phyloP scores from a whole-genome alignment of 2,888 invertebrate genomes.

The Agrilus cyanescens region DNA sequence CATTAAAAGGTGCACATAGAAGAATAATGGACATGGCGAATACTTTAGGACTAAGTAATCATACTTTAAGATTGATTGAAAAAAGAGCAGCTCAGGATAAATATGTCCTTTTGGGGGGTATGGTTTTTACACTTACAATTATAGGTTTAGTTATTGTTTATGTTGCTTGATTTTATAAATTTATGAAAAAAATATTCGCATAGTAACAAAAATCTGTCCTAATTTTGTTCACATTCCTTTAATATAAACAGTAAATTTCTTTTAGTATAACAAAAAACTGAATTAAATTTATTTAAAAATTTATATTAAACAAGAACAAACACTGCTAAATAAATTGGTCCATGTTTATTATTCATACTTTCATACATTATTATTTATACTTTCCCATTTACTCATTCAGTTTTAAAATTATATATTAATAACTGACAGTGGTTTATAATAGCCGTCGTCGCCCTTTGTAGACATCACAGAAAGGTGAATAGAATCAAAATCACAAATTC shows the following conservation, averaged over 20 bases:
- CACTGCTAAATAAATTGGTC: no score
- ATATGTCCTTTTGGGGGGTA: constrained; percentile 75
- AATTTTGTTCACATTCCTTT: no score
- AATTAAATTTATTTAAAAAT: no score
- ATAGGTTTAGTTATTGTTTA: constrained; percentile 69
- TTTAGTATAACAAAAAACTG: no score
- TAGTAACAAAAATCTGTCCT: no score
- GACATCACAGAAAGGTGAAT: constrained; percentile 60
- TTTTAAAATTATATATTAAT: constrained; percentile 12
- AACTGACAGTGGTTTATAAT: constrained; percentile 37
- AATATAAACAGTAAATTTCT: no score
- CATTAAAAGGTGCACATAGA: constrained; percentile 76
- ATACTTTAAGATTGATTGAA: constrained; percentile 90
- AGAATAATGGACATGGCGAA: constrained; percentile 82
- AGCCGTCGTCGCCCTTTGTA: constrained; percentile 44
- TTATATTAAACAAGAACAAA: no score
- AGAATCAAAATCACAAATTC: constrained; percentile 47
- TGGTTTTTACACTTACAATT: constrained; percentile 68
- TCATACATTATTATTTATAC: background rate
- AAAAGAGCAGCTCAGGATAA: constrained; percentile 79
- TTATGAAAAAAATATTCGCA: no score
- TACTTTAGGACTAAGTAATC: constrained; percentile 85
- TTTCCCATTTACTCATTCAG: background rate
- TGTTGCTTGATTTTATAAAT: constrained; percentile 27
- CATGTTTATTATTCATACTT: no score